Conservation (phyloP, 2,888 invertebrate genomes). For the Hyposoter dolosus region DNA sequence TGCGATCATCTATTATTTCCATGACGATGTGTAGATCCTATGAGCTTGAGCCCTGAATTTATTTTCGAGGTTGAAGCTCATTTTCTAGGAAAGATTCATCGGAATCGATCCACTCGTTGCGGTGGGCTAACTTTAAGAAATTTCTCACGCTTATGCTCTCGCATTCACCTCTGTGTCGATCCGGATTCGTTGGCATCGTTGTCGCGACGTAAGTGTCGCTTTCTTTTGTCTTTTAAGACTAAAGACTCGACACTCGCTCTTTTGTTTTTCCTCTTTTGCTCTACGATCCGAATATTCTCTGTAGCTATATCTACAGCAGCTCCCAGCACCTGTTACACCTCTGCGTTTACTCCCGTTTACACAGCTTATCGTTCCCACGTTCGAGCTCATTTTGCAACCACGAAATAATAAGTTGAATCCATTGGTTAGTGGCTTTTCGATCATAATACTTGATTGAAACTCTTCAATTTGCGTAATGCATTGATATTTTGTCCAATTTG, state of each 20-base stretch:
- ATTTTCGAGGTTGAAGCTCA: background rate
- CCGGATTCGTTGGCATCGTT: too few species aligned
- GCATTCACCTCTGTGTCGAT: too few species aligned
- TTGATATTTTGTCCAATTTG: too few species aligned
- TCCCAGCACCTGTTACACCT: conserved; percentile 73
- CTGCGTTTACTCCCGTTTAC: conserved; percentile 5
- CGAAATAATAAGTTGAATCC: background rate
- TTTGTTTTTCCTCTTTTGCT: conserved; percentile 20
- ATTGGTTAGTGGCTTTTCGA: background rate
- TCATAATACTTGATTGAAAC: too few species aligned
- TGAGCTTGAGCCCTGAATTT: background rate
- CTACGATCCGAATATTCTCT: conserved; percentile 32
- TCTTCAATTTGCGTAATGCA: too few species aligned
- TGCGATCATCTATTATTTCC: too few species aligned
- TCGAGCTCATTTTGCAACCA: background rate
- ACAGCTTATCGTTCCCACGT: background rate
- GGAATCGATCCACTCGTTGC: background rate
- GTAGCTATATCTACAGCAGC: conserved; percentile 18
- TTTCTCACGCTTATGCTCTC: background rate
- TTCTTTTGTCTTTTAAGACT: background rate
- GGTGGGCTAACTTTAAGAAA: background rate
- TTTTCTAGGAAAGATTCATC: background rate
- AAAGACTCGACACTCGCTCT: background rate
- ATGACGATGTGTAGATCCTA: background rate
- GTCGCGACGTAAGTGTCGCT: background rate